These are phyloP conservation scores for Pogona vitticeps DNA, from an alignment of 2,113 vertebrate species.

Conservation along the genomic window DNA sequence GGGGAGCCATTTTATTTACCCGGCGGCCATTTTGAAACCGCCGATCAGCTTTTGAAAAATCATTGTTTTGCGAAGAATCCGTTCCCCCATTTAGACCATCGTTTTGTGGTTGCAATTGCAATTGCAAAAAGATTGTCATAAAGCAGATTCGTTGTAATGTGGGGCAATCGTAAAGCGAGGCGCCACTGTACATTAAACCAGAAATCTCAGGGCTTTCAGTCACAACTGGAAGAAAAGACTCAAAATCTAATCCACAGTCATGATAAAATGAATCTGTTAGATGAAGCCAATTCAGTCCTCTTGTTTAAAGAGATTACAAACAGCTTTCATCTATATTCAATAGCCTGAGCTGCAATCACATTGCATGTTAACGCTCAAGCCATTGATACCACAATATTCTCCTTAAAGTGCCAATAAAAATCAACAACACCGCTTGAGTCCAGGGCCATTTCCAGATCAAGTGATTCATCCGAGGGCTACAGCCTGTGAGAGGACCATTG, in stretches of 20 bases:
- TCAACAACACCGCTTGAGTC: neutral
- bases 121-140: too few species aligned
- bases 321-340: neutral
- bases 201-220: neutral
- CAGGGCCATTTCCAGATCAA: neutral
- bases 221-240: neutral
- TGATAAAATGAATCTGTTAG: neutral
- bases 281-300: neutral
- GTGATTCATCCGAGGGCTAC: neutral
- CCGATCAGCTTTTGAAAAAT: too few species aligned
- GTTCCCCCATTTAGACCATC: too few species aligned
- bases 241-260: neutral
- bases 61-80: too few species aligned
- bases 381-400: neutral
- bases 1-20: too few species aligned
- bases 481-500: neutral
- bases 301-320: neutral
- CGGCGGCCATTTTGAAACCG: too few species aligned
- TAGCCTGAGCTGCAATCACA: neutral
- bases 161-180: too few species aligned
- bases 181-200: too few species aligned
- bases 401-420: slow-evolving; percentile 6
- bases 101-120: too few species aligned
- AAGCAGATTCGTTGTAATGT: too few species aligned
- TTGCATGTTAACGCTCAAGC: neutral